Conservation (phyloP, 2,888 invertebrate species). For the Drosophila mulleri region DNA sequence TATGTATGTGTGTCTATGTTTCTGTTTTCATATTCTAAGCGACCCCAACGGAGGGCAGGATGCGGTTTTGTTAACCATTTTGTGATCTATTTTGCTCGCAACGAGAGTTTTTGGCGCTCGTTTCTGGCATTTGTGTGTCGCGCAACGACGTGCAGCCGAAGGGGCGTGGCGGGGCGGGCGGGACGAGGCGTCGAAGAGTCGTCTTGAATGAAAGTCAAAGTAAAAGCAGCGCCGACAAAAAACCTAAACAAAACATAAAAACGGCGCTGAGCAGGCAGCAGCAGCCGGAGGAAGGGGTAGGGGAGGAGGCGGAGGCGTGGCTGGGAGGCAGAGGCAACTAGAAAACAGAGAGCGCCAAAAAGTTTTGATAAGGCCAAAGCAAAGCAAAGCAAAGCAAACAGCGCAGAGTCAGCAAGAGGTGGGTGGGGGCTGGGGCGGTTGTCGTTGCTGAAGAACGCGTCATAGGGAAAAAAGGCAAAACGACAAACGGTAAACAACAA, state of each 20-base stretch:
- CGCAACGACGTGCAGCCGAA: slow-evolving; percentile 24
- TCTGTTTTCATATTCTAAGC: slow-evolving; percentile 47
- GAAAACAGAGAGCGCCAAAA: slow-evolving; percentile 69
- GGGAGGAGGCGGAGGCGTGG: neutral
- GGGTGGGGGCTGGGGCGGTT: neutral
- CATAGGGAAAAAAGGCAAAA: slow-evolving; percentile 37
- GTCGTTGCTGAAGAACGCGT: slow-evolving; percentile 30
- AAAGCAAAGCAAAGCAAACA: slow-evolving; percentile 27
- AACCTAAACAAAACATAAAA: slow-evolving; percentile 82
- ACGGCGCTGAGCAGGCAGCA: slow-evolving; percentile 24
- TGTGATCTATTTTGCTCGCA: slow-evolving; percentile 74
- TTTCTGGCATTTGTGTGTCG: slow-evolving; percentile 74
- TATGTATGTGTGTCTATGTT: slow-evolving; percentile 17
- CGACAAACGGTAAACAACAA: slow-evolving; percentile 56
- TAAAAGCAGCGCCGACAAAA: slow-evolving; percentile 80
- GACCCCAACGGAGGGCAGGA: slow-evolving; percentile 38
- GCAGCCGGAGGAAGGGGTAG: too few species aligned
- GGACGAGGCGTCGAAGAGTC: slow-evolving; percentile 45
- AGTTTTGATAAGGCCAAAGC: slow-evolving; percentile 71
- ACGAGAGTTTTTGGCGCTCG: slow-evolving; percentile 69
- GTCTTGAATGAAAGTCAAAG: slow-evolving; percentile 85
- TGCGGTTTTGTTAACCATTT: slow-evolving; percentile 72
- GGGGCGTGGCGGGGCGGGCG: slow-evolving; percentile 26
- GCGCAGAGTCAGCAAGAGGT: slow-evolving; percentile 2
- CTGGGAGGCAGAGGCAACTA: slow-evolving; percentile 36